Evolutionary conservation across 2,113 vertebrate species (phyloP).

Genomic region (Australoheros scitulus): DNA sequence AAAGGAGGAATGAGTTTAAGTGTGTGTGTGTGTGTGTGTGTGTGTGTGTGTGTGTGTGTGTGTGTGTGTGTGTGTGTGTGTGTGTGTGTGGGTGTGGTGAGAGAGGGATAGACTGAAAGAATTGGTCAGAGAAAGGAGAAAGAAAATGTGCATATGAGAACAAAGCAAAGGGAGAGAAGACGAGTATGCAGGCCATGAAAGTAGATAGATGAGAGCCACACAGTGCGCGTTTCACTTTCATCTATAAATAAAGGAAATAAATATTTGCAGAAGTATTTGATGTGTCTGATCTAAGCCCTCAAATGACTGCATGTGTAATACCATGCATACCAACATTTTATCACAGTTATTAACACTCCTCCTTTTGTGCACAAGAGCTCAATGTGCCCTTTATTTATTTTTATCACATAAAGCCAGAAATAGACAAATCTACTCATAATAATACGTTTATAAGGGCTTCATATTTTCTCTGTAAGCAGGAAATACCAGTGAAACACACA

Average conservation of each 20-base stretch:
- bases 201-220: neutral
- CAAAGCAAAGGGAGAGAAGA: neutral
- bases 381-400: neutral
- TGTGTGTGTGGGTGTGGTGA: neutral
- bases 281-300: neutral
- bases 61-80: neutral
- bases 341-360: neutral
- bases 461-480: neutral
- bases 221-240: neutral
- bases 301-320: neutral
- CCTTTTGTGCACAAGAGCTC: neutral
- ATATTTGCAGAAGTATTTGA: neutral
- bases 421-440: neutral
- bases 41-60: neutral
- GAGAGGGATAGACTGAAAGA: neutral
- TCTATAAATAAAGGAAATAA: neutral
- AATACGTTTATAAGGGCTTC: neutral
- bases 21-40: neutral
- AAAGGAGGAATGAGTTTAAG: conserved; percentile 4
- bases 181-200: neutral
- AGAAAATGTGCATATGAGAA: neutral
- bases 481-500: neutral
- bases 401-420: neutral
- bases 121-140: neutral
- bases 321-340: neutral